Evolutionary conservation across 1,140 invertebrate genomes (phyloP), one percentile per base, ranked within the genome.

Genomic region (Drosophila orosa): DNA sequence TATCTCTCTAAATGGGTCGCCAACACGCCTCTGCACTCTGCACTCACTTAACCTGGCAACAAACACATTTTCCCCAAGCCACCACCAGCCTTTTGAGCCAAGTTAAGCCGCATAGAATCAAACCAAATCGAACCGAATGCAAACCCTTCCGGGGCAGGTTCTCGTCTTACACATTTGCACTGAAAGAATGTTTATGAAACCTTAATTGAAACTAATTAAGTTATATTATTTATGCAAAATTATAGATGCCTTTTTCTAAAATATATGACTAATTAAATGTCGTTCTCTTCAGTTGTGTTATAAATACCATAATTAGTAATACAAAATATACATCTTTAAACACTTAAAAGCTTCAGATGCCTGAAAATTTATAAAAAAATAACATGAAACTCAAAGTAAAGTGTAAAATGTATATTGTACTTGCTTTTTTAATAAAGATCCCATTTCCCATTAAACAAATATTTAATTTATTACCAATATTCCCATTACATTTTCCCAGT

Each of bases 121-220:
- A 68, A 62, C 74, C 42, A 44, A 57, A 15, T 42, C 10, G 31
- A 68, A 19, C 39, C 24, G 45, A 48, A 59, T 45, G 42, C 25
- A 75, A 86, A 89, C 83, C 82, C 79, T 86, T 86, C 83, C 83
- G 83, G 83, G 83, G 72, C 83, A 87, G 73, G 83, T 86, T 86
- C 66, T 81, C 78, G 69, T 29, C 33, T 84, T 84, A 77, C 80
- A 67, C 45, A 13, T 2, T 1, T 24, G 10, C 33, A 55, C 58
- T 31, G 35, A 2, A 3, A 52, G n/a, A 40, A 63, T 13, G 7
- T 12, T 12, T 12, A 29, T 8, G 7, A 5, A 22, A 13, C 10
- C 8, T 44, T 1, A 27, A 0, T 10, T 27, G 1, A 3, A 19
- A 15, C 1, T 10, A 2, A 27, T 6, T 56, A 17, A 25, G 1